Base-by-base conservation (phyloP, 2,113 vertebrate species). In the Indicator maculatus region DNA sequence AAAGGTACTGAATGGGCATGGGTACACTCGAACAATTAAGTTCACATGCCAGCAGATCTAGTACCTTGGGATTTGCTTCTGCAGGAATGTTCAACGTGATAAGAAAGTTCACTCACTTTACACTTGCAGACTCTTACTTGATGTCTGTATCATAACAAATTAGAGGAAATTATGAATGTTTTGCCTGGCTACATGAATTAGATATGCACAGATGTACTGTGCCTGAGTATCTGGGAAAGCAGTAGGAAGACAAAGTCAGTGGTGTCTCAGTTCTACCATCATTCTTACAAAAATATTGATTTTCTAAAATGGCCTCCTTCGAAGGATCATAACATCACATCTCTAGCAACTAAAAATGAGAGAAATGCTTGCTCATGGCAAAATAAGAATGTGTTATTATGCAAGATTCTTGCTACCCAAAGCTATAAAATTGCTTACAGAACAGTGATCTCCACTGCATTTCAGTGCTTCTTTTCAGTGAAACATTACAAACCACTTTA, bases 141-240 rank as follows among this genome's bases (percentile, higher is more conserved):
- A 89, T 63, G 36, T 58, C 60, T 80, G 20, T 52, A 78, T 78
- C n/a, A 76, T 39, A 89, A 70, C 5, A 64, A 90, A 78, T n/a
- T 77, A 67, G 15, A 79, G 58, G 12, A 89, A 94, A 89, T 64
- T 87, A 60, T 81, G 84, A 74, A 83, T 30, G 6, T 33, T 28
- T 63, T 83, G 33, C n/a, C 31, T 94, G 64, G 8, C 87, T 96
- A 91, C 19, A 85, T 30, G 72, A 86, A 95, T 93, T 94, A 96
- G 58, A 36, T 45, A 90, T 17, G 50, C 8, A 2, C 27, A 90
- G 47, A 77, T 38, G 8, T 36, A 38, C 30, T 70, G 12, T 59
- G 50, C 75, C 27, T 36, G 18, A 76, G 24, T 77, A 38, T 30
- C 36, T 12, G 9, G 63, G 95, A 76, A 38, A 77, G 2, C 20